Conservation (phyloP, 2,113 vertebrate genomes). For the Eclectus roratus region DNA sequence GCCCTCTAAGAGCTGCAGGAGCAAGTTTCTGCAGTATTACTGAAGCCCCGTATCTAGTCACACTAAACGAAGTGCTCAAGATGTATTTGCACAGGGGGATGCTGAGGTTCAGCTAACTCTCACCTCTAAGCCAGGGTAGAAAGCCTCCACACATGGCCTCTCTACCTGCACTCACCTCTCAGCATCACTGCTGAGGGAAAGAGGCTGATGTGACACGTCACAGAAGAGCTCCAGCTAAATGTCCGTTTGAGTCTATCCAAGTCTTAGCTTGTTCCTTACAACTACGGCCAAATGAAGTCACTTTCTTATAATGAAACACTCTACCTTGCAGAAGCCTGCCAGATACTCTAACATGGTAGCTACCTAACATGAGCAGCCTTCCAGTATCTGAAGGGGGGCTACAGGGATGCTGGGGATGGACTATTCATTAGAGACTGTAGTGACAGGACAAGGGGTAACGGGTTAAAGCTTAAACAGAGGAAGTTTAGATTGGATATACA, state of each 20-base stretch:
- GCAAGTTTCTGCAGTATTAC: background rate
- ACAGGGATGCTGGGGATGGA: too few species aligned
- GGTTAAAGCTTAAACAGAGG: too few species aligned
- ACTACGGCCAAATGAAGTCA: background rate
- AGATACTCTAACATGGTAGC: background rate
- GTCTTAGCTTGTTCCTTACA: background rate
- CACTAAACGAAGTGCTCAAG: background rate
- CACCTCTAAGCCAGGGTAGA: background rate
- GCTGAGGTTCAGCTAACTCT: background rate
- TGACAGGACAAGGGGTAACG: too few species aligned
- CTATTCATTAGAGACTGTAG: too few species aligned
- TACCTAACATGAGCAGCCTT: background rate
- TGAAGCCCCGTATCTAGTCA: background rate
- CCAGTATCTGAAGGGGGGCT: too few species aligned
- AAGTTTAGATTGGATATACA: too few species aligned
- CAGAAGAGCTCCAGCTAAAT: background rate
- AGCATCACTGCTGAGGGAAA: background rate
- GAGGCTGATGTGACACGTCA: background rate
- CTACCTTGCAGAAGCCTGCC: background rate
- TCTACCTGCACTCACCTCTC: background rate
- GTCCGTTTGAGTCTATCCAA: background rate
- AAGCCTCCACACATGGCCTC: background rate
- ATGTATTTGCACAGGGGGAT: background rate
- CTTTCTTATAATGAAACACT: background rate
- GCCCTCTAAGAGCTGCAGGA: background rate